Conservation (phyloP, 2,888 invertebrate species). For the Byasa hedistus region DNA sequence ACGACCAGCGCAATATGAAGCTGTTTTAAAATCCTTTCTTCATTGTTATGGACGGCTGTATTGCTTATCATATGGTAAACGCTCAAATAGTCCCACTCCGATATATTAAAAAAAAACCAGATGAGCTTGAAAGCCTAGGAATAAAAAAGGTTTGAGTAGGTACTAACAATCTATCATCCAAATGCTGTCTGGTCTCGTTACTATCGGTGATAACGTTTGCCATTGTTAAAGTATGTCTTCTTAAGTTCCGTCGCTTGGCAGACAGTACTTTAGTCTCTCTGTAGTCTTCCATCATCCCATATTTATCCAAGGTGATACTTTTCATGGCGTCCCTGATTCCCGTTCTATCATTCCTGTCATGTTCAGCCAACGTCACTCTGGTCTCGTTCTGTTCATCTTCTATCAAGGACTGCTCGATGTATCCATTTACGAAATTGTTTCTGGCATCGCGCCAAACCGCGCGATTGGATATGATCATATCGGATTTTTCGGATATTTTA, state of each 20-base stretch:
- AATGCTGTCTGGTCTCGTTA: conserved; percentile 60
- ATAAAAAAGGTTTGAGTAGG: too few relatives aligned
- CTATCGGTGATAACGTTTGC: conserved; percentile 65
- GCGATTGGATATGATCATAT: conserved; percentile 52
- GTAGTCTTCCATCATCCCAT: conserved; percentile 54
- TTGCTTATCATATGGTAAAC: too few relatives aligned
- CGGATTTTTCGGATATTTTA: conserved; percentile 52
- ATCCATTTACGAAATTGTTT: conserved; percentile 18
- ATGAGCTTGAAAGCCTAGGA: too few relatives aligned
- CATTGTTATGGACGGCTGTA: too few relatives aligned
- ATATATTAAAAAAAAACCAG: too few relatives aligned
- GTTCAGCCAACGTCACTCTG: conserved; percentile 7
- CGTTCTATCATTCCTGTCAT: neutral
- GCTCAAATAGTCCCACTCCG: too few relatives aligned
- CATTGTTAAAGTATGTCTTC: conserved; percentile 54
- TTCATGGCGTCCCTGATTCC: neutral
- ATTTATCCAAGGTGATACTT: conserved; percentile 35
- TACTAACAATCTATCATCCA: conserved; percentile 66
- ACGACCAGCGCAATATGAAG: too few relatives aligned
- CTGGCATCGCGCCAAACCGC: conserved; percentile 47
- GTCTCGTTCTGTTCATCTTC: conserved; percentile 20
- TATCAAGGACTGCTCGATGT: conserved; percentile 14
- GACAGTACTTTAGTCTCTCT: conserved; percentile 51
- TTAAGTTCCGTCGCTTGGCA: conserved; percentile 53
- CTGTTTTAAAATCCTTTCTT: too few relatives aligned